Conservation (phyloP, 2,113 vertebrate species). For the Corythoichthys haematopterus region DNA sequence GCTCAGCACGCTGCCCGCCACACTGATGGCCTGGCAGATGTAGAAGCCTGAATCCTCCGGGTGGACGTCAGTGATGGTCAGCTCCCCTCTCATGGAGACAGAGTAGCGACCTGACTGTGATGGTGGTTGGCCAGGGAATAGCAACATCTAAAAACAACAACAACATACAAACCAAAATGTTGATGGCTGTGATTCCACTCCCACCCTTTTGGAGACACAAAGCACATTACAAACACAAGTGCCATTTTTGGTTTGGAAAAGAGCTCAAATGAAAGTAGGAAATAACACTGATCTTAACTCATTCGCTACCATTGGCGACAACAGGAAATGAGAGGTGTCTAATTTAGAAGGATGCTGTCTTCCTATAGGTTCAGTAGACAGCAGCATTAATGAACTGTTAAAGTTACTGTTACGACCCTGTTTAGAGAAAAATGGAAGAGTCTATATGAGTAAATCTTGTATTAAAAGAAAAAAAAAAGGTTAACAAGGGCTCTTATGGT, state of each 20-base stretch:
- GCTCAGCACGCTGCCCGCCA: slow-evolving; percentile 92
- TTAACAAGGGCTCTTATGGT: slow-evolving; percentile 13
- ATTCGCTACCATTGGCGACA: no score
- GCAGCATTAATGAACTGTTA: not conserved
- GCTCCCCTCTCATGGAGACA: slow-evolving; percentile 90
- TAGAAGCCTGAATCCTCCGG: slow-evolving; percentile 93
- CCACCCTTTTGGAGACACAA: not conserved
- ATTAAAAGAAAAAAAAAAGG: not conserved
- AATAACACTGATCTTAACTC: no score
- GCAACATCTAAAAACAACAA: slow-evolving; percentile 77
- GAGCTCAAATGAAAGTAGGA: not conserved
- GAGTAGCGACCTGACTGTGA: slow-evolving; percentile 90
- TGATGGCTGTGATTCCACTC: not conserved
- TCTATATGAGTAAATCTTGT: not conserved
- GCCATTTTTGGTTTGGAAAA: not conserved
- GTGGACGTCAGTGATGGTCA: slow-evolving; percentile 88
- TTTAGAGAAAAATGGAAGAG: not conserved
- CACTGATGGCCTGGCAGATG: slow-evolving; percentile 95
- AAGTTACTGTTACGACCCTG: not conserved
- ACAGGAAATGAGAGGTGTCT: no score
- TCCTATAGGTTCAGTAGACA: not conserved
- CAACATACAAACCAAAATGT: not conserved
- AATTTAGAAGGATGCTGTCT: not conserved
- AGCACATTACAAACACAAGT: not conserved
- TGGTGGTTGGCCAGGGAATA: slow-evolving; percentile 92